Evolutionary conservation across 1,140 invertebrate species (phyloP), one percentile per base, ranked within the genome.

Genomic region (Cydia splendana): DNA sequence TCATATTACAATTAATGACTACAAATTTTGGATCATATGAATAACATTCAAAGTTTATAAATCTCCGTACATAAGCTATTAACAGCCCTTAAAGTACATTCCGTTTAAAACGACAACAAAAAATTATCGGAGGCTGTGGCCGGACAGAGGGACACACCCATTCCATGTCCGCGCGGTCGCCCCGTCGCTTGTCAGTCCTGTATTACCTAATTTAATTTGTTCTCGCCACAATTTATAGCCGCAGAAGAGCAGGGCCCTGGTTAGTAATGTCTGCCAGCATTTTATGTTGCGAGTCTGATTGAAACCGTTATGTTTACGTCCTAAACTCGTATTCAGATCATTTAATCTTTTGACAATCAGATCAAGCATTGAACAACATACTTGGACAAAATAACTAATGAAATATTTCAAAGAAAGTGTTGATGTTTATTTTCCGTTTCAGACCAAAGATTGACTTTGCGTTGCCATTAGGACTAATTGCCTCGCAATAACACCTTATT

Each of bases 161-260:
- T 92, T 91, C 85, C 88, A 84, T 93, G 91, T 93, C 87, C 83
- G 80, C 78, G 76, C 80, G 84, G 84, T 81, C 83, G 81, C 81
- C 84, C 80, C 75, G 82, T 81, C 85, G 85, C 84, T 84, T 85
- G 87, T 87, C 85, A 82, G 82, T 79, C 81, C 85, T 89, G 88
- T 89, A 89, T 90, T 91, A 92, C 88, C 89, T 92, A 92, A 92
- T 93, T 93, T 93, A 91, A 93, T 93, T 93, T 91, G 90, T 89
- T 88, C 84, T 86, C 84, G 77, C 85, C 86, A 80, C 87, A 91
- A 93, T 93, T 91, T 93, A 93, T 91, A 85, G 87, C 82, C 85
- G 80, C 87, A 83, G 85, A 88, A 90, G 85, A 87, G 86, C 87
- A 80, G 84, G 84, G 86, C 82, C 77, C 77, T 85, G 82, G 88